Conservation (phyloP, 2,888 invertebrate genomes). For the Zhuqinia jingwanae region DNA sequence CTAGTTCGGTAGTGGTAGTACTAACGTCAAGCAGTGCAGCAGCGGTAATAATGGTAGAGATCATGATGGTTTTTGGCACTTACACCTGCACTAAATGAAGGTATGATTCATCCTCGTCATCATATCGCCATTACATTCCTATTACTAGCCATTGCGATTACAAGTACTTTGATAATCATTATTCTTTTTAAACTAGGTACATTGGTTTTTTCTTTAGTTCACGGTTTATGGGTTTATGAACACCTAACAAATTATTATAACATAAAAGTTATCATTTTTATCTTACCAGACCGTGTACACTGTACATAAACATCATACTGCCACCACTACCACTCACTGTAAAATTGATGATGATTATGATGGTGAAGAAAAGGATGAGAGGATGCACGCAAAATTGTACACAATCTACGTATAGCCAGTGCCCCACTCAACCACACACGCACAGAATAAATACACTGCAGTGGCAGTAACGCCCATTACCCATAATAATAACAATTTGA, state of each 20-base stretch:
- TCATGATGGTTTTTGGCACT: constrained; percentile 42
- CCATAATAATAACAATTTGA: background rate
- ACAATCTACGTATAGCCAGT: too few relatives aligned
- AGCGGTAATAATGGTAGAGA: background rate
- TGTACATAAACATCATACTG: background rate
- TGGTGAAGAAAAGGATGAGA: background rate
- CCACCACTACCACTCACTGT: background rate
- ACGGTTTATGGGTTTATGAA: constrained; percentile 52
- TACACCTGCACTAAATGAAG: background rate
- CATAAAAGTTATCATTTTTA: constrained; percentile 22
- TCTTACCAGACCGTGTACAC: background rate
- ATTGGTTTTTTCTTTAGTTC: constrained; percentile 22
- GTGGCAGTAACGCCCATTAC: background rate
- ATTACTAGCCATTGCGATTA: background rate
- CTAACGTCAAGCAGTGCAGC: background rate
- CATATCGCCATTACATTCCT: constrained; percentile 4
- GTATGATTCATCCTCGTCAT: constrained; percentile 46
- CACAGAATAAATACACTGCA: too few relatives aligned
- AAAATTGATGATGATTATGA: background rate
- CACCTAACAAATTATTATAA: constrained; percentile 52
- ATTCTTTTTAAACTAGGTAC: background rate
- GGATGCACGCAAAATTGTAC: constrained; percentile 13
- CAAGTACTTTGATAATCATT: background rate
- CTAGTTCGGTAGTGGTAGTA: constrained; percentile 21
- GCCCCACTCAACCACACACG: too few relatives aligned